Evolutionary conservation across 2,113 vertebrate species (phyloP), one percentile per base, ranked within the genome.

Genomic region (Tychaedon coryphoeus): DNA sequence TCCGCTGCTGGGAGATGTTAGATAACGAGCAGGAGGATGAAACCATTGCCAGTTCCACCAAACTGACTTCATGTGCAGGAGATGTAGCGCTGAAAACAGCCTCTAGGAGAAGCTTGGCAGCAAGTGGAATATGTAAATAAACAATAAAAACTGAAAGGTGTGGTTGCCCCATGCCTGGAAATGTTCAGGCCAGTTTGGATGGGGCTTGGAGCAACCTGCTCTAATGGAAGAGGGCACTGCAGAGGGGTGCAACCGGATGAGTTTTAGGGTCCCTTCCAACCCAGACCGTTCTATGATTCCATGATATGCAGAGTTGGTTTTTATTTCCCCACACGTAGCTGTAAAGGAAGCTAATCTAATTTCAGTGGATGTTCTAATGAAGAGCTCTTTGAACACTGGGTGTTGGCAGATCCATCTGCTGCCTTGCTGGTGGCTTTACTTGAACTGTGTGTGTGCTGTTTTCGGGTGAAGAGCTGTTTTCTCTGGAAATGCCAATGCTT

Each of bases 1-100:
- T 56, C 72, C 0, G 3, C 84, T 74, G 79, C 72, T 42, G 48
- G 4, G 69, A 80, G 67, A 10, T 0, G 4, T 25, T 40, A 19
- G n/a, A 18, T 58, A 47, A 69, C 0, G 16, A 62, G 69, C 17
- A n/a, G 73, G 65, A 67, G 80, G 61, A 24, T 74, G 23, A 14
- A 75, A 25, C 36, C 12, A 1, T 8, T n/a, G 43, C 75, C 58
- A n/a, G 8, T 79, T 53, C 53, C 31, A 31, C 73, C 50, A 20
- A 22, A 75, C 33, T 40, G 13, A 16, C 79, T 60, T 47, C 34
- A 12, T 14, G 45, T 66, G 16, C 17, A 33, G 80, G 12, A 36
- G 69, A n/a, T 7, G 6, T 0, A 42, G 43, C 81, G 61, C 89
- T 72, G 77, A 29, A 61, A 78, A 24, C 14, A 4, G 56, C 0